phyloP scores from a whole-genome alignment of 2,797 vertebrate genomes.

The Halcyon badia region DNA sequence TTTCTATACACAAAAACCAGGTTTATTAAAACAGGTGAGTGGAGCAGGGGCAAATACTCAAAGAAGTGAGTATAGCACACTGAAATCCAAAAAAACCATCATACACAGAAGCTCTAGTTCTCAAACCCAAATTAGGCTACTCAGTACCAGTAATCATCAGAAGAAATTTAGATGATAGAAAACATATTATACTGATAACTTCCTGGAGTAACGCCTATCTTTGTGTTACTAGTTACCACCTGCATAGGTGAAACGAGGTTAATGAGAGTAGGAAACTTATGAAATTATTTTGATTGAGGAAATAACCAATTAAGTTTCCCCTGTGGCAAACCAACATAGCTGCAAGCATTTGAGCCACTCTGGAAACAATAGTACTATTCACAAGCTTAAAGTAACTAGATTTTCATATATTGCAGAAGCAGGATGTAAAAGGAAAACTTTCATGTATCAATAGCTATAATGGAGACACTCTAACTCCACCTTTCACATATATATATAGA shows the following conservation, averaged over 20 bases:
- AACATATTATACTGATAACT: background rate
- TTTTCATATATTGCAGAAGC: background rate
- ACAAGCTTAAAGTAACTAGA: background rate
- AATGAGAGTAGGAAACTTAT: slow-evolving; percentile 29
- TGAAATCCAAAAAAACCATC: background rate
- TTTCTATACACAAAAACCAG: background rate
- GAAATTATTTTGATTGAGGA: slow-evolving; percentile 42
- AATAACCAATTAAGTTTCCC: slow-evolving; percentile 41
- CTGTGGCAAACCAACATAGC: background rate
- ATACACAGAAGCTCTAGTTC: background rate
- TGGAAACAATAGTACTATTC: background rate
- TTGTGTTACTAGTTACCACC: background rate
- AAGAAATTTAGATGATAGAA: background rate
- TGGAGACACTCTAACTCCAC: background rate
- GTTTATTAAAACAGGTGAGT: background rate
- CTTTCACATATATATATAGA: background rate
- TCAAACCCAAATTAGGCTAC: background rate
- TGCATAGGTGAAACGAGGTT: slow-evolving; percentile 35
- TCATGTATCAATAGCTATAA: background rate
- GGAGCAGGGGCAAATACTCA: background rate
- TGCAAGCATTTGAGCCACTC: background rate
- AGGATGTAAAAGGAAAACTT: background rate
- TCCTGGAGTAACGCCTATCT: background rate
- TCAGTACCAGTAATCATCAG: background rate
- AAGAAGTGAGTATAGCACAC: background rate